A percentile compares a stretch with the other conserved stretches of the same genome.
Conservation (phyloP, 35 echinoderm and acorn worm genomes). For the Holothuria glaberrima region DNA sequence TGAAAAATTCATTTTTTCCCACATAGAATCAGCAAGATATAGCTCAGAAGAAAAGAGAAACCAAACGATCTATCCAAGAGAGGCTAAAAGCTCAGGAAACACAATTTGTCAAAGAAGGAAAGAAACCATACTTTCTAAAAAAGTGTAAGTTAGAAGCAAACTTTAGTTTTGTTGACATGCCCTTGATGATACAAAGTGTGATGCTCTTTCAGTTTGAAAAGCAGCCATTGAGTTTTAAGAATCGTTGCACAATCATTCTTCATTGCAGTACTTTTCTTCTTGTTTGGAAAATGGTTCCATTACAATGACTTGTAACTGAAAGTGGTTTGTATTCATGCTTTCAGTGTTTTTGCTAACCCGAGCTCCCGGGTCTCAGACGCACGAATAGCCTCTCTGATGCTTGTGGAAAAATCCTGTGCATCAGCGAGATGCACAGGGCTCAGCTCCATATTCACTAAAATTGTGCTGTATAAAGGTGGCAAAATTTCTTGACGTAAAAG, state of each 20-base stretch:
- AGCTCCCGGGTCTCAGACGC: not conserved
- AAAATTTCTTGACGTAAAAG: not conserved
- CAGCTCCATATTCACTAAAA: not conserved
- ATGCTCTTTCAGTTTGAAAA: too few species aligned
- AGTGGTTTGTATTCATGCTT: too few species aligned
- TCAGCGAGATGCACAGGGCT: not conserved
- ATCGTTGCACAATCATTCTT: too few species aligned
- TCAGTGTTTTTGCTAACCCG: too few species aligned
- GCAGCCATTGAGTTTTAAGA: too few species aligned
- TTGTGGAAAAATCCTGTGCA: constrained; percentile 18
- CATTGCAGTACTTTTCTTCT: too few species aligned
- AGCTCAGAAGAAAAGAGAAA: constrained; percentile 71
- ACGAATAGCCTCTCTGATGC: not conserved
- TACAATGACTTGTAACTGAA: too few species aligned
- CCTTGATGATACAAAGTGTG: too few species aligned
- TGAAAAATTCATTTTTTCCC: too few species aligned
- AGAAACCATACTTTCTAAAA: constrained; percentile 96
- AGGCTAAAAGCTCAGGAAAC: constrained; percentile 64
- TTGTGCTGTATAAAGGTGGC: not conserved
- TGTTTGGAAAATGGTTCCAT: too few species aligned
- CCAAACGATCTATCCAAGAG: constrained; percentile 54
- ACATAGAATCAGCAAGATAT: constrained; percentile 85
- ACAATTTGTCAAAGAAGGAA: constrained; percentile 84
- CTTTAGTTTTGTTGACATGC: too few species aligned
- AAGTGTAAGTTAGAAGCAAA: constrained; percentile 74